Evolutionary conservation across 2,797 vertebrate genomes (phyloP).

Genomic region (Neopelma chrysocephalum): DNA sequence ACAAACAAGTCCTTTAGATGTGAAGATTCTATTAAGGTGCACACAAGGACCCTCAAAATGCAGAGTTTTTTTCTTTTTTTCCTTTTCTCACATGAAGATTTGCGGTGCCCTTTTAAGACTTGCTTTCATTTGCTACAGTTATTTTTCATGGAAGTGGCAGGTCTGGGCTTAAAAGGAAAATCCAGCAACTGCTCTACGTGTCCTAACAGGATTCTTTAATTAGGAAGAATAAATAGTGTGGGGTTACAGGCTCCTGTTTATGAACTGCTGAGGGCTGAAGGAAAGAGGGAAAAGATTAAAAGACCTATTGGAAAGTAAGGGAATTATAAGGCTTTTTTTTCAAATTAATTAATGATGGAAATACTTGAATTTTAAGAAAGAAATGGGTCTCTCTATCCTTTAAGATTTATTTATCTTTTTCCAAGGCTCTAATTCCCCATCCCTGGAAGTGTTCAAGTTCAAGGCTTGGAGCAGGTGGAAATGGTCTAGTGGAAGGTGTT

Average conservation of each 20-base stretch:
- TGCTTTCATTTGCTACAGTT: neutral
- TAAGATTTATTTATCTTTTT: neutral
- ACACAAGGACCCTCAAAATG: neutral
- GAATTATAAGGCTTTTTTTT: neutral
- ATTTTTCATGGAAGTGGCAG: constrained; percentile 21
- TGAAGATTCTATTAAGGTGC: neutral
- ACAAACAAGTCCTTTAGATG: neutral
- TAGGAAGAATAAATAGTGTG: neutral
- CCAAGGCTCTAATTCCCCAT: neutral
- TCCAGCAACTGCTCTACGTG: neutral
- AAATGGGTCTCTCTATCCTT: neutral
- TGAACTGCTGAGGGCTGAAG: neutral
- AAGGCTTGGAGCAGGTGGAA: neutral
- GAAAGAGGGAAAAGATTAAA: neutral
- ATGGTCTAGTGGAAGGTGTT: fast-evolving
- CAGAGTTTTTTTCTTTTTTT: neutral
- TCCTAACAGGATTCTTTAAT: constrained; percentile 3
- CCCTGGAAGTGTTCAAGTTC: neutral
- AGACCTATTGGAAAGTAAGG: neutral
- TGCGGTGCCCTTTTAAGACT: neutral
- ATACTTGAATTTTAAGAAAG: neutral
- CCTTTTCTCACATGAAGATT: neutral
- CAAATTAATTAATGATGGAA: neutral
- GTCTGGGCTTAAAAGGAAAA: constrained; percentile 21
- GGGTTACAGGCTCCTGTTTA: neutral